phyloP scores from a whole-genome alignment of 2,888 invertebrate species.

The Spicauda simplicius region DNA sequence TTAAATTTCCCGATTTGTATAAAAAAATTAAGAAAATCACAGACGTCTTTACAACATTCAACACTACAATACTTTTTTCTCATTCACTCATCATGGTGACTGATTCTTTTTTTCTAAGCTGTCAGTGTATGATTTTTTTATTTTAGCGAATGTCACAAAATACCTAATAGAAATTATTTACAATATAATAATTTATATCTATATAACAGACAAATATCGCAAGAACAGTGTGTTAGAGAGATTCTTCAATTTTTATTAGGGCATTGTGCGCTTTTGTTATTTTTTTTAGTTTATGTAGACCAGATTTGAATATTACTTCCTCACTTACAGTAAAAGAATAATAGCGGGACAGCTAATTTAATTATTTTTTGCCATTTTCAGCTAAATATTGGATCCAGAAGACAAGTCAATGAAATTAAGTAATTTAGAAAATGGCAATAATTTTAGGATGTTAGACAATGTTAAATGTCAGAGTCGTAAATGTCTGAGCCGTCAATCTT shows the following conservation, averaged over 20 bases:
- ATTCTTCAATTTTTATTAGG: not conserved
- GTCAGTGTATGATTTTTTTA: constrained; percentile 12
- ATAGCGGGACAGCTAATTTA: no score
- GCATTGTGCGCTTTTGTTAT: not conserved
- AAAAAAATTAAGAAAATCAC: constrained; percentile 53
- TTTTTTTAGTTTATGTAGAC: not conserved
- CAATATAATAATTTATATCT: not conserved
- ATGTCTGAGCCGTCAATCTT: not conserved
- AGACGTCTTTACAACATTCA: constrained; percentile 45
- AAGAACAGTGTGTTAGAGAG: not conserved
- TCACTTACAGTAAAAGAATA: no score
- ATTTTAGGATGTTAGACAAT: not conserved
- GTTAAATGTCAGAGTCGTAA: no score
- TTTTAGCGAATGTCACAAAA: not conserved
- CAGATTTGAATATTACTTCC: not conserved
- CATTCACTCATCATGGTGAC: constrained; percentile 33
- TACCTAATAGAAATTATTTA: not conserved
- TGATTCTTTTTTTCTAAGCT: constrained; percentile 27
- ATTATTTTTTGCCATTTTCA: no score
- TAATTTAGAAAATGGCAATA: not conserved
- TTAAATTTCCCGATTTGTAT: constrained; percentile 50
- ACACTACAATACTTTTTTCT: constrained; percentile 42
- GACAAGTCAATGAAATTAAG: not conserved
- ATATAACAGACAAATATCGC: not conserved
- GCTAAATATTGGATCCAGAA: no score